Conservation (phyloP, 2,888 invertebrate species). For the Dryomyza anilis region DNA sequence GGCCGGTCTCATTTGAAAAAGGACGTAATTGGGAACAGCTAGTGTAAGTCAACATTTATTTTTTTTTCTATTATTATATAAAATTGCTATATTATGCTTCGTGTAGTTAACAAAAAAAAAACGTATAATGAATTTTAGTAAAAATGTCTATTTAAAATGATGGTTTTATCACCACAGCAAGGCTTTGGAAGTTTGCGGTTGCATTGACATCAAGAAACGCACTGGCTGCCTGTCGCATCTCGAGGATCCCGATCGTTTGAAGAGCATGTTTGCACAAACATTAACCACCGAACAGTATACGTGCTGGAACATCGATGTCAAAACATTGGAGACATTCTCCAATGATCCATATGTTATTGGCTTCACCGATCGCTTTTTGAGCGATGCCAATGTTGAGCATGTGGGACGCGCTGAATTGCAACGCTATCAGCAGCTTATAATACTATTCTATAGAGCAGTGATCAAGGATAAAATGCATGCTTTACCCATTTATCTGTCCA, state of each 20-base stretch:
- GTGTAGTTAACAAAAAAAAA: no score
- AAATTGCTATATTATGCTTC: no score
- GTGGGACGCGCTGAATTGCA: slow-evolving; percentile 51
- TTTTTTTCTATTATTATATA: no score
- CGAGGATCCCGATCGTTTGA: slow-evolving; percentile 82
- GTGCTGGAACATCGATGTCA: slow-evolving; percentile 63
- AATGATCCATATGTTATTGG: slow-evolving; percentile 73
- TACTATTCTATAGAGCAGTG: slow-evolving; percentile 79
- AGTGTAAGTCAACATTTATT: slow-evolving; percentile 64
- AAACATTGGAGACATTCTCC: slow-evolving; percentile 76
- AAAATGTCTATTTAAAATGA: neutral
- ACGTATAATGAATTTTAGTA: neutral
- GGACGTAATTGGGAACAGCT: slow-evolving; percentile 84
- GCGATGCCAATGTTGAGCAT: slow-evolving; percentile 47
- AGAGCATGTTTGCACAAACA: slow-evolving; percentile 78
- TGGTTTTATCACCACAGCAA: slow-evolving; percentile 60
- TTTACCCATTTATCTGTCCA: slow-evolving; percentile 73
- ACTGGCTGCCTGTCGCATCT: slow-evolving; percentile 87
- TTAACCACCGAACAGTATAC: slow-evolving; percentile 71
- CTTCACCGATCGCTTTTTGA: slow-evolving; percentile 73
- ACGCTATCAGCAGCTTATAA: slow-evolving; percentile 68
- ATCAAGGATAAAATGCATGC: slow-evolving; percentile 79
- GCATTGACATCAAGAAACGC: slow-evolving; percentile 84
- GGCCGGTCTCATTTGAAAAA: slow-evolving; percentile 84
- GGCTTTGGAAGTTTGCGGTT: slow-evolving; percentile 71